Conservation (phyloP, 1,140 invertebrate species). For the Zaprionus inermis region DNA sequence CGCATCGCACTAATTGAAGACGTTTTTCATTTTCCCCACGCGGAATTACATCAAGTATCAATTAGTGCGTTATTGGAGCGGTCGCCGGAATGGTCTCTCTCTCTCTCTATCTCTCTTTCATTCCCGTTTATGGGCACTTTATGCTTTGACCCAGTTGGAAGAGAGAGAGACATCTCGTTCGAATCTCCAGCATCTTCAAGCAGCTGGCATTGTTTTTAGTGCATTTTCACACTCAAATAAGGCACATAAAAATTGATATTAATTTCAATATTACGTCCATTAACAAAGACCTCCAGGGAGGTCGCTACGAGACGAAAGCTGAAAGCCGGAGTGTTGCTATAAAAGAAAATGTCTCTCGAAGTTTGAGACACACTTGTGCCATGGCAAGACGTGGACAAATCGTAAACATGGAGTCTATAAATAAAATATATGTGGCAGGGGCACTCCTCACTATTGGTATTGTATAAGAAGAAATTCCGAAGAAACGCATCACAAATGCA, state of each 20-base stretch:
- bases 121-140: constrained; percentile 59
- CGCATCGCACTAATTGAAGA: constrained; percentile 33
- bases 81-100: constrained; percentile 8
- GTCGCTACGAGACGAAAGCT: constrained; percentile 31
- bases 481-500: constrained; percentile 75
- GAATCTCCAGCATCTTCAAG: constrained; percentile 4
- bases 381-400: constrained; percentile 40
- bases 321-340: constrained; percentile 4
- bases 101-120: too few relatives aligned
- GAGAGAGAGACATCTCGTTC: constrained; percentile 1
- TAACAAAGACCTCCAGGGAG: constrained; percentile 50
- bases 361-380: constrained; percentile 14
- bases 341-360: constrained; percentile 17
- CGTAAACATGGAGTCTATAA: constrained; percentile 55
- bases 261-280: constrained; percentile 77
- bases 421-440: constrained; percentile 54
- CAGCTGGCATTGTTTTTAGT: constrained; percentile 58
- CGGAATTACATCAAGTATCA: constrained; percentile 71
- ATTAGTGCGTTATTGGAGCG: constrained; percentile 60
- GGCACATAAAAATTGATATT: constrained; percentile 72
- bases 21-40: constrained; percentile 46
- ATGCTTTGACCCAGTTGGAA: constrained; percentile 54
- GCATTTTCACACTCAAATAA: constrained; percentile 62
- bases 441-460: constrained; percentile 44
- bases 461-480: constrained; percentile 35